These are phyloP conservation scores for Gracilinanus agilis DNA, from an alignment of 2,113 vertebrate species.

Conservation along the genomic window DNA sequence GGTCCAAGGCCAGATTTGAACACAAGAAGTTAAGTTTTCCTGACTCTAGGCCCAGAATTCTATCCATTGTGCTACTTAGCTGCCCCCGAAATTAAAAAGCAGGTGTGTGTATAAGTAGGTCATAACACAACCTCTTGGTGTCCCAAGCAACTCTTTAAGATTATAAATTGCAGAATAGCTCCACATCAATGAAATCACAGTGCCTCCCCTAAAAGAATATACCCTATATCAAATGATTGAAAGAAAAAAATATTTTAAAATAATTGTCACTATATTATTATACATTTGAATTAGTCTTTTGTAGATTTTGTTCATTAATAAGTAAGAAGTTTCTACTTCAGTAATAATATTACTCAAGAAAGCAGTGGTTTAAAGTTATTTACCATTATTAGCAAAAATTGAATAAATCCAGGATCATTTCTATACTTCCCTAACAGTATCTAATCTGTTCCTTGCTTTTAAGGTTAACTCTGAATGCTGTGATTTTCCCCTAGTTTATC, in stretches of 20 bases:
- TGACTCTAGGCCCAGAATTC: not conserved
- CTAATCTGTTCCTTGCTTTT: constrained; percentile 54
- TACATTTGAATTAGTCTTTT: constrained; percentile 42
- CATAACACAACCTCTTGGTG: no score
- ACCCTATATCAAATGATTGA: not conserved
- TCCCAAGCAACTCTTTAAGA: not conserved
- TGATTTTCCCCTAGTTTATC: not conserved
- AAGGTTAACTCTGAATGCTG: constrained; percentile 13
- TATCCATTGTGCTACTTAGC: not conserved
- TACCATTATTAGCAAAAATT: constrained; percentile 38
- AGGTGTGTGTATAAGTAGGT: no score
- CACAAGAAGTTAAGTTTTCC: no score
- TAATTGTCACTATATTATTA: constrained; percentile 15
- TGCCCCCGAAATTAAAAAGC: not conserved
- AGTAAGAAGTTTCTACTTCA: constrained; percentile 28
- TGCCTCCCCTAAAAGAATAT: not conserved
- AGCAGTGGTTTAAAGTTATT: constrained; percentile 6
- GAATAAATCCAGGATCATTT: constrained; percentile 32
- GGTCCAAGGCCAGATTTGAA: no score
- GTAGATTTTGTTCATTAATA: constrained; percentile 29
- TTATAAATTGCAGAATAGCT: not conserved
- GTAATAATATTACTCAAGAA: constrained; percentile 1
- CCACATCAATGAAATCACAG: not conserved
- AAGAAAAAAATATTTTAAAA: not conserved
- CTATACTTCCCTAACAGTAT: constrained; percentile 1